Conservation (phyloP, 1,140 invertebrate genomes). For the Drosophila persimilis region DNA sequence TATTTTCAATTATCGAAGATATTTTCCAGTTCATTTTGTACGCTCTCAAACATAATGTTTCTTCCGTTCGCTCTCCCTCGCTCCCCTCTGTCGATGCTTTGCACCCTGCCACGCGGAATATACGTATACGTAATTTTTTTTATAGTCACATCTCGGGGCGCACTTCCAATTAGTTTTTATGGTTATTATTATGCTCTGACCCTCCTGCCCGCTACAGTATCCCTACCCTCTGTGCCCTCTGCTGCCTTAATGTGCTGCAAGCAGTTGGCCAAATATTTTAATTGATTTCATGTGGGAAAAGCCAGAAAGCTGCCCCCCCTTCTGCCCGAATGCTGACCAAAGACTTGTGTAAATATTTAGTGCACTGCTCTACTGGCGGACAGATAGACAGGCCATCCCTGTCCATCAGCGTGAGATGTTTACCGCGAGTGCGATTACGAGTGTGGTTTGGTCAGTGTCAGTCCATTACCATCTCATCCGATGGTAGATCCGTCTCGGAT, state of each 20-base stretch:
- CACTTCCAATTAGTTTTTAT: conserved; percentile 66
- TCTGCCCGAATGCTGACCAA: neutral
- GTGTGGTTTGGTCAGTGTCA: too few species aligned
- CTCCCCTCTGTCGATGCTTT: neutral
- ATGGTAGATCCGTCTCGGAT: too few species aligned
- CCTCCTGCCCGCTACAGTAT: neutral
- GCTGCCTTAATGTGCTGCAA: conserved; percentile 48
- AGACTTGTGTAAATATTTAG: conserved; percentile 55
- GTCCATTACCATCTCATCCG: too few species aligned
- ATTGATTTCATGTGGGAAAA: conserved; percentile 68
- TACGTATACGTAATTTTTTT: conserved; percentile 47
- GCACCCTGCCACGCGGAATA: conserved; percentile 39
- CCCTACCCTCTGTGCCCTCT: neutral
- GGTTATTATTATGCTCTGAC: conserved; percentile 32
- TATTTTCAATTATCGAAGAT: conserved; percentile 32
- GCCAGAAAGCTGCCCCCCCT: conserved; percentile 6
- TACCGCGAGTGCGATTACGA: too few species aligned
- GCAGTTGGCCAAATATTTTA: conserved; percentile 66
- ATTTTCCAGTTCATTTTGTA: conserved; percentile 18
- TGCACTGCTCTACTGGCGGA: too few species aligned
- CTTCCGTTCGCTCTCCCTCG: neutral
- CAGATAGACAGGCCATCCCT: neutral
- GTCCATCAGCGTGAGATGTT: conserved; percentile 22
- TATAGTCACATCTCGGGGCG: conserved; percentile 52
- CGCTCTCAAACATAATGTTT: conserved; percentile 12